These are phyloP conservation scores for Drosophila navojoa DNA, from an alignment of 1,140 invertebrate genomes.

Conservation along the genomic window DNA sequence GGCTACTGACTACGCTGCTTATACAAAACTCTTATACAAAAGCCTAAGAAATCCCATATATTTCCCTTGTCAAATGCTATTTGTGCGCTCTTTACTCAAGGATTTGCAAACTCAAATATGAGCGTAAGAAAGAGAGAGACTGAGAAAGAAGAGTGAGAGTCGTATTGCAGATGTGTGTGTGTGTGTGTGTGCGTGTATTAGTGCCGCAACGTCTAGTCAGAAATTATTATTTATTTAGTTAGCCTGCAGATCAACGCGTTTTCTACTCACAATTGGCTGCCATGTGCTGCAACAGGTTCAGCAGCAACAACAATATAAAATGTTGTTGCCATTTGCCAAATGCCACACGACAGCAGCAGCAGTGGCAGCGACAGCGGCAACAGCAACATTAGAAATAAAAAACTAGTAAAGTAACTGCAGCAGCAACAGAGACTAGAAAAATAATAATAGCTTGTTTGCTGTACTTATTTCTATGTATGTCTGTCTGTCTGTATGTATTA, in stretches of 20 bases:
- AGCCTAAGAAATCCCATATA: not conserved
- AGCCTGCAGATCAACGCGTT: conserved; percentile 3
- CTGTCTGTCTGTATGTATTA: conserved; percentile 9
- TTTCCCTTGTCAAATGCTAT: no score
- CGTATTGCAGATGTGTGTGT: not conserved
- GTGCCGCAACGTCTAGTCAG: not conserved
- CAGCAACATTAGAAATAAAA: not conserved
- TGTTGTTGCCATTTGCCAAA: conserved; percentile 73
- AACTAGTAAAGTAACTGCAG: conserved; percentile 12
- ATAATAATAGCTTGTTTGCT: conserved; percentile 21
- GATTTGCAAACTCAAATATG: no score
- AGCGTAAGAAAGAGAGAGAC: no score
- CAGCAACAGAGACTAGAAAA: conserved; percentile 30
- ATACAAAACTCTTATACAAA: not conserved
- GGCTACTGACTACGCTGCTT: not conserved
- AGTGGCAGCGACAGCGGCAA: conserved; percentile 4
- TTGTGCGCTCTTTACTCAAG: no score
- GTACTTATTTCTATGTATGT: not conserved
- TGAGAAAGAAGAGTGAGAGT: not conserved
- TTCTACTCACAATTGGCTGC: conserved; percentile 33
- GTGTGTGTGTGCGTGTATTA: not conserved
- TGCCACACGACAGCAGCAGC: conserved; percentile 54
- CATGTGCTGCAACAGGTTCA: conserved; percentile 71
- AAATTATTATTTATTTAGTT: not conserved
- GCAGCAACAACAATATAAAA: conserved; percentile 47